phyloP scores from a whole-genome alignment of 2,888 invertebrate genomes.

The Taenaris catops region DNA sequence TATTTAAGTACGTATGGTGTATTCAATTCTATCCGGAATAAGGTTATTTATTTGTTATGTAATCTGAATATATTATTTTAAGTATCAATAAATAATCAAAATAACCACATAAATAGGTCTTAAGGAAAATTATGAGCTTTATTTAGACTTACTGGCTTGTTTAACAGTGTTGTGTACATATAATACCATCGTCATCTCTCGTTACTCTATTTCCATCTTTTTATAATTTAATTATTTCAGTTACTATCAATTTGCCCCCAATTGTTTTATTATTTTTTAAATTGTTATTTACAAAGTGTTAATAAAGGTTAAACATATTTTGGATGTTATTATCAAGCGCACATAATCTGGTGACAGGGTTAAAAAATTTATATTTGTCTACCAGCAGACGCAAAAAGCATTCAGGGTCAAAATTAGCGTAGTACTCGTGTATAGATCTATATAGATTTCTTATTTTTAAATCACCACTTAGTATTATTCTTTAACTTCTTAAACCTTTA shows the following conservation, averaged over 20 bases:
- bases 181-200: constrained; percentile 37
- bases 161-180: constrained; percentile 65
- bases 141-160: constrained; percentile 75
- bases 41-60: too few species aligned
- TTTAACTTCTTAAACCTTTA: constrained; percentile 13
- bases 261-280: neutral
- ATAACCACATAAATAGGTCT: constrained; percentile 60
- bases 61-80: constrained; percentile 20
- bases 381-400: constrained; percentile 42
- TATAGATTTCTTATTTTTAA: constrained; percentile 11
- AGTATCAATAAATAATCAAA: constrained; percentile 32
- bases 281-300: constrained; percentile 2
- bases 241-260: constrained; percentile 8
- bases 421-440: constrained; percentile 8
- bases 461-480: constrained; percentile 11
- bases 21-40: too few species aligned
- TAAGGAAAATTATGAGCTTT: constrained; percentile 78
- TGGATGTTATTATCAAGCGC: constrained; percentile 46
- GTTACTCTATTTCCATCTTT: constrained; percentile 34
- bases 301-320: constrained; percentile 11
- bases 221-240: constrained; percentile 7
- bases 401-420: constrained; percentile 23
- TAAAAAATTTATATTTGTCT: constrained; percentile 63
- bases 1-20: too few species aligned
- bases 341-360: constrained; percentile 75